Evolutionary conservation across 2,888 invertebrate genomes (phyloP).

Genomic region (Marronus borbonicus): DNA sequence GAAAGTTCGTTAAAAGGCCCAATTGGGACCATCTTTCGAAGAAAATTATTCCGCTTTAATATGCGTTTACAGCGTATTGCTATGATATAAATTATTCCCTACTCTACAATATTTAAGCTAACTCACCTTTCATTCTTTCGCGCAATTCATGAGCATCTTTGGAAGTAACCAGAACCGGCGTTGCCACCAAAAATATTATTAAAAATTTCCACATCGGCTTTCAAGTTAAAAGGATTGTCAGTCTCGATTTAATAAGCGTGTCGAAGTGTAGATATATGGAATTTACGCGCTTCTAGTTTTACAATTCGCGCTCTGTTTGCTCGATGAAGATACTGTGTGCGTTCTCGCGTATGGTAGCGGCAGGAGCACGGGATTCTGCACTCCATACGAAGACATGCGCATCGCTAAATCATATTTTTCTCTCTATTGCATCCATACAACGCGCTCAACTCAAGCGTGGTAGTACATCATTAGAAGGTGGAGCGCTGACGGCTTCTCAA

Average conservation of each 20-base stretch:
- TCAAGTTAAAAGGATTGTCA: not conserved
- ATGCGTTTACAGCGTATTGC: not conserved
- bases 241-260: not conserved
- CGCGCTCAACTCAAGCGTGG: constrained; percentile 12
- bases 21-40: not conserved
- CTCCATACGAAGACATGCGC: constrained; percentile 42
- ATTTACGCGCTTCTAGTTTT: constrained; percentile 25
- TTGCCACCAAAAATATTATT: constrained; percentile 30
- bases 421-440: constrained; percentile 42
- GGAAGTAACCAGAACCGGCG: constrained; percentile 7
- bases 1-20: not conserved
- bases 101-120: not conserved
- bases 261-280: constrained; percentile 5
- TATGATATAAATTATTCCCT: not conserved
- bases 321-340: constrained; percentile 42
- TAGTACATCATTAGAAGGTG: constrained; percentile 28
- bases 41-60: too few relatives aligned
- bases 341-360: constrained; percentile 26
- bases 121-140: constrained; percentile 39
- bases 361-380: constrained; percentile 37
- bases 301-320: constrained; percentile 40
- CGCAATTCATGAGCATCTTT: constrained; percentile 45
- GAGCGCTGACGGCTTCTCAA: not conserved
- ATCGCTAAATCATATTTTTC: constrained; percentile 43
- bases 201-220: constrained; percentile 27